Percentiles rank a stretch among this genome's conserved stretches.
Conservation (phyloP, 2,797 vertebrate species). For the Sebastolobus alascanus region DNA sequence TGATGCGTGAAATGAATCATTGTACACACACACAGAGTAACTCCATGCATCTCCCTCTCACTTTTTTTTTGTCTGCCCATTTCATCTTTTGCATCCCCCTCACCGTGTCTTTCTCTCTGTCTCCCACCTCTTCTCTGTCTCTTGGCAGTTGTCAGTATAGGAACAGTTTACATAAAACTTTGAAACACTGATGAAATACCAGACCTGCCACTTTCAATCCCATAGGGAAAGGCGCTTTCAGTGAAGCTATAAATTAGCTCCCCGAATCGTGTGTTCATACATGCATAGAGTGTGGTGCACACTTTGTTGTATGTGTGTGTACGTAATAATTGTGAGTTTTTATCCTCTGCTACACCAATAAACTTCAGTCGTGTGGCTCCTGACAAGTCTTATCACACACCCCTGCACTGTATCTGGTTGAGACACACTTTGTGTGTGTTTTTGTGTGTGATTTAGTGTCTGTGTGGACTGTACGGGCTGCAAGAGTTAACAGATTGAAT, state of each 20-base stretch:
- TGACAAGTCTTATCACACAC: constrained; percentile 20
- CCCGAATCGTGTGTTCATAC: not conserved
- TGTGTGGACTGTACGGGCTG: not conserved
- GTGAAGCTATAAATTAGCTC: constrained; percentile 37
- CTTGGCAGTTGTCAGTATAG: constrained; percentile 22
- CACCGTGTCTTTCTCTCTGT: not conserved
- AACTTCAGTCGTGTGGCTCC: not conserved
- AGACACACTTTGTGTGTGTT: constrained; percentile 2
- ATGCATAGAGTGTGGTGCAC: not conserved
- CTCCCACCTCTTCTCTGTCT: constrained; percentile 3
- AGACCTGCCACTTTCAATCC: constrained; percentile 29
- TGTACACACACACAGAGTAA: not conserved
- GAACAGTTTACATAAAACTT: constrained; percentile 28
- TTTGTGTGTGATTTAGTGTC: not conserved
- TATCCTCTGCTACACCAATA: not conserved
- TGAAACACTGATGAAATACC: constrained; percentile 40
- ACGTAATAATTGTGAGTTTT: not conserved
- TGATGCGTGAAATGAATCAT: not conserved
- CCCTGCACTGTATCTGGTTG: not conserved
- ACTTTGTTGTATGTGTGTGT: not conserved
- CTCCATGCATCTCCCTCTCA: not conserved
- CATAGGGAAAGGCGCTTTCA: constrained; percentile 36
- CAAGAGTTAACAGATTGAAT: not conserved
- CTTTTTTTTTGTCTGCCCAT: not conserved
- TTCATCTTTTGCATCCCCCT: constrained; percentile 11